Base-by-base conservation (phyloP, 2,888 invertebrate genomes). In the Cecidostiba fungosa region DNA sequence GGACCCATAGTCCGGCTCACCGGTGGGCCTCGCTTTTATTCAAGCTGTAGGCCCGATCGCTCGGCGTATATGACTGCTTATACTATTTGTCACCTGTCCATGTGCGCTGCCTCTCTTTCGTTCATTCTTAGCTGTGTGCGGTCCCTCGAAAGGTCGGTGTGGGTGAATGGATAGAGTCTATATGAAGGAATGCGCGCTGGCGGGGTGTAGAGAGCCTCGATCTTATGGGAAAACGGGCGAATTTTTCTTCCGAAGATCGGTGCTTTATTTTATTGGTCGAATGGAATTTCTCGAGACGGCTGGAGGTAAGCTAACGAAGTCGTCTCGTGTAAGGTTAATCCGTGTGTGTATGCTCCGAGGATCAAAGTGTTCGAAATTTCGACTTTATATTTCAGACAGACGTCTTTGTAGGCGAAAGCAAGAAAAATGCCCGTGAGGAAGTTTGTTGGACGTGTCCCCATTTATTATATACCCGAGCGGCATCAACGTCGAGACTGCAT, bases 1-100 rank as follows among this genome's bases (percentile, higher is more conserved):
- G 66, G 62, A 62, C 47, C 23, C 8, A 39, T 66, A 66, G 72
- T 72, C 54, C n/a, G 54, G 14, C 26, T 14, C 81, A 23, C 73
- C 59, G 77, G 83, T 47, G 72, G 59, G 16, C 62, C 74, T 19
- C n/a, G 23, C 29, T 54, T 23, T 36, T 47, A 78, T 36, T 59
- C 66, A 70, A 8, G 23, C 36, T 16, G 29, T 5, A 16, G 19
- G 43, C 26, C 23, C 29, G 39, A 54, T 69, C 66, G 19, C 54
- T 8, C 70, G 43, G 6, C 4, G 29, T 29, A 54, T 66, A 23
- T 47, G 78, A 39, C 72, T 59, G 50, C 43, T 47, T 23, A 32
- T 59, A 82, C 74, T 74, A 82, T 85, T 79, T 79, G 82, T 82
- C 85, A 82, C 85, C 85, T 85, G 82, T 76, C 82, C 54, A 1